Evolutionary conservation across 2,888 invertebrate genomes (phyloP), one percentile per base, ranked within the genome.

Genomic region (Thera obeliscata): DNA sequence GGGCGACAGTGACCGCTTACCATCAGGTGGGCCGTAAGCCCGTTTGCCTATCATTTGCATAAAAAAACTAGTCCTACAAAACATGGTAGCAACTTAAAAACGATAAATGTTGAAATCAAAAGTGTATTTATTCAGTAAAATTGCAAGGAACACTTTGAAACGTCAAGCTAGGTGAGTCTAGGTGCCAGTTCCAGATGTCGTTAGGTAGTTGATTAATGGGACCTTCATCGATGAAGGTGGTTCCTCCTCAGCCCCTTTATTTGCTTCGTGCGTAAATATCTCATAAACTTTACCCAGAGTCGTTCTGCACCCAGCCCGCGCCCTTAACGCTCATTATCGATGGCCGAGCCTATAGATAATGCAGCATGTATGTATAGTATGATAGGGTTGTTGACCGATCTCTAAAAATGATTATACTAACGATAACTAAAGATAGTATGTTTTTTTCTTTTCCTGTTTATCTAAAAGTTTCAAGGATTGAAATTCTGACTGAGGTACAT

Each of bases 301-400:
- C 69, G 73, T 56, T 67, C 73, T 71, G 73, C 72, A 62, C 70
- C 73, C 67, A 43, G 55, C 56, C 71, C 75, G 70, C 74, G 38
- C 74, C 74, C 63, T 55, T 22, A 48, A 55, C 56, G 70, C 64
- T 66, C 69, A 62, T 69, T 65, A 63, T 46, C 60, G 52, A 64
- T 60, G 56, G 62, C 57, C 63, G 59, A 50, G 36, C 66, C 66
- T 61, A 38, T 56, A 11, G 22, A 22, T 22, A 22, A 22, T 22
- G 22, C 22, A 22, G 22, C 43, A 12, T 48, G 64, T 8, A 8
- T 57, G 62, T 68, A 63, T 69, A 64, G 56, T 48, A 9, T 48
- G 66, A 64, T 70, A 67, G 58, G 55, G 38, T 43, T 61, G 64
- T 57, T 61, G 56, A 66, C 63, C 58, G 62, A 62, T 58, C 61